Base-by-base conservation (phyloP, 2,888 invertebrate genomes). In the Melieria omissa region DNA sequence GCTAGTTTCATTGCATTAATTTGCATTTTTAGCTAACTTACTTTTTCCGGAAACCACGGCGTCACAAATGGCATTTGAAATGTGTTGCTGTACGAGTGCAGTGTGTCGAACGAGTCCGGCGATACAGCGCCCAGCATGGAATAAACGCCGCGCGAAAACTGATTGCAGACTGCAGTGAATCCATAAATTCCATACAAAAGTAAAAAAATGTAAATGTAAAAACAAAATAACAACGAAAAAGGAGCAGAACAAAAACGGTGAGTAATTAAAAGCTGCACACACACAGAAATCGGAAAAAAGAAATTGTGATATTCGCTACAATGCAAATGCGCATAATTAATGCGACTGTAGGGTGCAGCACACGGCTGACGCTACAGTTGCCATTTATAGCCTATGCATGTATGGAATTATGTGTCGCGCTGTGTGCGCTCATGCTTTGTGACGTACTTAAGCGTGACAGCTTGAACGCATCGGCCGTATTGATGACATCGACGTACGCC, bases 1-100 rank as follows among this genome's bases (percentile, higher is more conserved):
- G 29, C 29, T 2, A 29, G 29, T 29, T 29, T 29, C 29, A 29
- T 29, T 29, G 29, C 29, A 29, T 29, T 29, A 29, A 29, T 29
- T 29, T 29, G 29, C 29, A 29, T 29, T 29, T 29, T 29, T 29
- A 29, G 29, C 44, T 58, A 71, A 82, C 85, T 89, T 88, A 93
- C 94, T 91, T 96, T 96, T 87, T 96, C 96, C 0, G 96, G 96
- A 84, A 95, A 96, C 95, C 96, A 96, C 12, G 96, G 96, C 61
- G 96, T 96, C 75, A 96, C 93, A 86, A 96, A 96, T 54, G 96
- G 96, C 94, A 96, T 95, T 88, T 97, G 95, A 86, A 97, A 97
- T 65, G 96, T 96, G 87, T 97, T 96, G 83, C 95, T 95, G 88
- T 96, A 97, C 29, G 96, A 96, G 86, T 96, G 96, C 66, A 97